Conservation (phyloP, 2,113 vertebrate species). For the Chloroceryle aenea region DNA sequence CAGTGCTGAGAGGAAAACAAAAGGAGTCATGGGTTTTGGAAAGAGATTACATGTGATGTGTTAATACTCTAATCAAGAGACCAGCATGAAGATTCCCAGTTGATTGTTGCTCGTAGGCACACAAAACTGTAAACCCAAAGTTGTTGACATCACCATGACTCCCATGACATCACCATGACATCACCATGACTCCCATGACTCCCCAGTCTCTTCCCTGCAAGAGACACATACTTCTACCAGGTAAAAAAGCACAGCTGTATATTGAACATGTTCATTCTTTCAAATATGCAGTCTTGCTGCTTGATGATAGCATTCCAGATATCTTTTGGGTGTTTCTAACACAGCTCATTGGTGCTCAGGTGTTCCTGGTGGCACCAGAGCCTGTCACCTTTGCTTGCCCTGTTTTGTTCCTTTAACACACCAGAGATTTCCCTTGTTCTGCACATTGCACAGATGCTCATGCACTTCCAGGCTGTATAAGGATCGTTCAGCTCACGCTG, state of each 20-base stretch:
- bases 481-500: slow-evolving; percentile 66
- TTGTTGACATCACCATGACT: background rate
- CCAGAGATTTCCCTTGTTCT: background rate
- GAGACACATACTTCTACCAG: background rate
- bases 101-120: background rate
- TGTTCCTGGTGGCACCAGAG: background rate
- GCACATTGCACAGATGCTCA: background rate
- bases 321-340: background rate
- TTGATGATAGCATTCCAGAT: background rate
- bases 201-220: background rate
- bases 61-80: background rate
- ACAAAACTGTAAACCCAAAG: background rate
- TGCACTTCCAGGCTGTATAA: slow-evolving; percentile 58
- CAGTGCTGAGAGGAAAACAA: background rate
- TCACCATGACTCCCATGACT: background rate
- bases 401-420: background rate
- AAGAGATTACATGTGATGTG: background rate
- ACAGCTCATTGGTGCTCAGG: background rate
- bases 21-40: background rate
- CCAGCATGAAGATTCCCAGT: background rate
- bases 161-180: background rate
- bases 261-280: background rate
- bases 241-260: background rate
- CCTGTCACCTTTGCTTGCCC: background rate
- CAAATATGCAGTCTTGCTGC: background rate